phyloP scores from a whole-genome alignment of 2,113 vertebrate genomes.

The Brienomyrus longianalis region DNA sequence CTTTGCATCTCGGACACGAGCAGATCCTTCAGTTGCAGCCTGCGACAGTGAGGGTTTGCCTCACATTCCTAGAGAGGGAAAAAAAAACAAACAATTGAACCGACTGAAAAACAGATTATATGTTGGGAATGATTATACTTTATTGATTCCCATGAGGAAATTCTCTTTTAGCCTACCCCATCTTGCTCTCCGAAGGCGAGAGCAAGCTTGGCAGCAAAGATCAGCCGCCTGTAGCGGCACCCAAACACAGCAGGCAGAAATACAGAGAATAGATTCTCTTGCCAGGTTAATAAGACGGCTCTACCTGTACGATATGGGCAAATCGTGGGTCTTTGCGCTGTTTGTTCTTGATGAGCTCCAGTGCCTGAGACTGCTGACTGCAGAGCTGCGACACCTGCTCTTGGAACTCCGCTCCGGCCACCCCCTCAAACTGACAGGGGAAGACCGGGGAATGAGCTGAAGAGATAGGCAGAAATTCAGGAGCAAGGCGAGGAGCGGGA shows the following conservation, averaged over 20 bases:
- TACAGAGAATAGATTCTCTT: not conserved
- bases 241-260: not conserved
- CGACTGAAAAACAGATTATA: not conserved
- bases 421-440: constrained; percentile 70
- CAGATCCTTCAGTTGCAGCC: constrained; percentile 88
- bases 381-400: constrained; percentile 78
- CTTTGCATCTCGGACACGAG: constrained; percentile 90
- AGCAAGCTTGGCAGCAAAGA: not conserved
- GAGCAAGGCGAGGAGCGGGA: not conserved
- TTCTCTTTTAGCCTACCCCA: not conserved
- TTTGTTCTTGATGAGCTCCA: constrained; percentile 86
- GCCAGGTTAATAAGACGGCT: not conserved
- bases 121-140: not conserved
- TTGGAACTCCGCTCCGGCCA: constrained; percentile 76
- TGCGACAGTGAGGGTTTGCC: constrained; percentile 80
- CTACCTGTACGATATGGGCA: constrained; percentile 70
- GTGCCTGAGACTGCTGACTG: constrained; percentile 76
- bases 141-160: not conserved
- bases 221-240: not conserved
- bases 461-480: not conserved
- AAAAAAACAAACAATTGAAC: not conserved
- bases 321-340: constrained; percentile 86
- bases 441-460: not conserved
- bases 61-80: constrained; percentile 49
- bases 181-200: not conserved